Base-by-base conservation (phyloP, 2,888 invertebrate species). In the Brachylomia viminalis region DNA sequence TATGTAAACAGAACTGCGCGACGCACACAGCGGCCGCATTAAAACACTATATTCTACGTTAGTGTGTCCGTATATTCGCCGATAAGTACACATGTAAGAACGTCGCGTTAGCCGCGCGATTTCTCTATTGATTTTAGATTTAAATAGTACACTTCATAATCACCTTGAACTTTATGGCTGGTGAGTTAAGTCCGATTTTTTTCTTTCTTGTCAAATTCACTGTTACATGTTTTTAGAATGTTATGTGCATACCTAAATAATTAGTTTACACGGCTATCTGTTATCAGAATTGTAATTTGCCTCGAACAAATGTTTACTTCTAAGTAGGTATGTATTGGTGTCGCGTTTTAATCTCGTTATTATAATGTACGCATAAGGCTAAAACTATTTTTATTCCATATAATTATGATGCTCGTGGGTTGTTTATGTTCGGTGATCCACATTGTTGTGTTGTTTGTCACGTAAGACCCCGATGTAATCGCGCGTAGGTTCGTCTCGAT, bases 141-240 rank as follows among this genome's bases (percentile, higher is more conserved):
- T 90, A 91, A 92, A 92, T 93, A 91, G 90, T 90, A 88, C 89
- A 88, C 86, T 83, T 84, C 84, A 87, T 87, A 89, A 83, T 87
- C 87, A 93, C 95, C 95, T 96, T 95, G 95, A 95, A 94, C 93
- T 94, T 92, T 91, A 96, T 96, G 96, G 94, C 96, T 90, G 96
- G 96, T 96, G 90, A 96, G 96, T 94, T 87, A 80, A 30, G 77
- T 79, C 70, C 30, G 47, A 69, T 77, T 79, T 62, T 59, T 83
- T 80, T 74, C 42, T 70, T 66, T 80, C 30, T 75, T 88, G 83
- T 86, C 74, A 38, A 72, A 85, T 86, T 85, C 74, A 83, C 83
- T 77, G 86, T 81, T 79, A 82, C 33, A 65, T 52, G 66, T 65
- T 65, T 38, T 58, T 65, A 70, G 56, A 80, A 81, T 79, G 42